Evolutionary conservation across 2,797 vertebrate genomes (phyloP), one percentile per base, ranked within the genome.

Genomic region (Chiroxiphia lanceolata): DNA sequence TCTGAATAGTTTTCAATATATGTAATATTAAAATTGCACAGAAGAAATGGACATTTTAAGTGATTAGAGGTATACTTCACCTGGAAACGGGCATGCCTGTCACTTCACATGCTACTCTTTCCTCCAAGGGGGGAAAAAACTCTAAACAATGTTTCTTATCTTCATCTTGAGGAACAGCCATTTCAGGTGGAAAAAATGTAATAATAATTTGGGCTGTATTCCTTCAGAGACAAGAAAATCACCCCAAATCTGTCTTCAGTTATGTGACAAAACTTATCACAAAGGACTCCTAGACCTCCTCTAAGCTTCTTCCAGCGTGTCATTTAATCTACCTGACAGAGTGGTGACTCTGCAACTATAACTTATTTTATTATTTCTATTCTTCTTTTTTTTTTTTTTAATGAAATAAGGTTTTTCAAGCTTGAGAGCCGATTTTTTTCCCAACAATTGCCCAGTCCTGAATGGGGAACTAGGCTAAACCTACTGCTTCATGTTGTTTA

Each of bases 401-500:
- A 65, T 78, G n/a, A 63, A 68, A 7, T 40, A 57, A 77, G 19
- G 13, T 33, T 95, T 88, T 96, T 90, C 57, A 88, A 74, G 88
- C 81, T 94, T 80, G 75, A 89, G 84, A 65, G 53, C 6, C 42
- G 34, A 31, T 92, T 96, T 95, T 87, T 96, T 91, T 79, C 89
- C 36, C 70, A 89, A 91, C 67, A 95, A 90, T 80, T 90, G 54
- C 45, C 83, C 94, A 92, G 65, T 87, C 63, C 75, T 82, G 48
- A 87, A 69, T 91, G 54, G n/a, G 51, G 51, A 97, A 60, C 68
- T 80, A 90, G 65, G 64, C 72, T 96, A 93, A 96, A 50, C 56
- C 76, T 92, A 74, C 78, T 96, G 67, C 74, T 94, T 96, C 94
- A 91, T 80, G 96, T 97, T 96, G 57, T 76, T 96, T 97, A 97